Percentiles rank a stretch among this genome's conserved stretches.
Conservation (phyloP, 2,888 invertebrate genomes). For the Oxystoma pomonae region DNA sequence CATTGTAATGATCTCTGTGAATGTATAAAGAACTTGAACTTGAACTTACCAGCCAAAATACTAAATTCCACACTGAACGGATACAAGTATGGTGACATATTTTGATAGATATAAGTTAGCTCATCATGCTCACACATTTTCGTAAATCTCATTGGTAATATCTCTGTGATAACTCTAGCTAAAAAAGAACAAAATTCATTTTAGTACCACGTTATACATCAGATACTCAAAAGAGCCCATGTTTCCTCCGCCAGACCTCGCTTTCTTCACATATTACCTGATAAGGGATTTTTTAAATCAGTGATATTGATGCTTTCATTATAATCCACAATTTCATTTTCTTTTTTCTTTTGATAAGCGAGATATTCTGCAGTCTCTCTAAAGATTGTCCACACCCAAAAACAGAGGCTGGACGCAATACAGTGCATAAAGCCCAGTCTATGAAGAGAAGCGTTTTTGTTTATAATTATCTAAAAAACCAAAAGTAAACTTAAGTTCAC, state of each 20-base stretch:
- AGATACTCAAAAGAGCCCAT: too few relatives aligned
- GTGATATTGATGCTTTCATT: conserved; percentile 22
- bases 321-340: conserved; percentile 37
- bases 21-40: not conserved
- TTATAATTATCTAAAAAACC: conserved; percentile 54
- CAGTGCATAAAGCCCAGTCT: conserved; percentile 76
- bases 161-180: conserved; percentile 25
- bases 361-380: conserved; percentile 68
- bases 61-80: conserved; percentile 80
- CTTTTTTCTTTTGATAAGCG: conserved; percentile 44
- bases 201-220: too few relatives aligned
- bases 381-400: conserved; percentile 75
- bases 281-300: too few relatives aligned
- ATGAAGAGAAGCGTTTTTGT: conserved; percentile 56
- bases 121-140: conserved; percentile 48
- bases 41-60: conserved; percentile 62
- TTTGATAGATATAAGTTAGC: conserved; percentile 52
- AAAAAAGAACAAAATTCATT: too few relatives aligned
- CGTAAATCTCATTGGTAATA: conserved; percentile 30
- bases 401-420: conserved; percentile 72
- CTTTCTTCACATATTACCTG: too few relatives aligned
- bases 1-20: too few relatives aligned
- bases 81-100: conserved; percentile 71
- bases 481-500: not conserved
- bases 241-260: too few relatives aligned